These are phyloP conservation scores for Mallateleia sp. DNA, from an alignment of 2,888 invertebrate genomes.

Conservation along the genomic window DNA sequence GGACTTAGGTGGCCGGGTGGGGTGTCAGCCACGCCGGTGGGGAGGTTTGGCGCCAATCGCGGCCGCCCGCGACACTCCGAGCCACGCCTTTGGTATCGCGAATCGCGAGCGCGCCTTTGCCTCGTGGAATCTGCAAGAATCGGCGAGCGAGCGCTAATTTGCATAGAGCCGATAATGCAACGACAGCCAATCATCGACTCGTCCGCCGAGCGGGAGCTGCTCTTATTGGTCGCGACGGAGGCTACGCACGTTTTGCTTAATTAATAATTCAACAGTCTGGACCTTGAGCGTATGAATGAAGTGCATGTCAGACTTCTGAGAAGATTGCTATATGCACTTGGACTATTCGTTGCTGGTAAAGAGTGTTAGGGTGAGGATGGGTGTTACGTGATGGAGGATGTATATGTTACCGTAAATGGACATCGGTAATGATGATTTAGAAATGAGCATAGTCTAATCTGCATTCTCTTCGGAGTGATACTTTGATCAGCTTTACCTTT, in stretches of 20 bases:
- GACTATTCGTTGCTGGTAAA: too few relatives aligned
- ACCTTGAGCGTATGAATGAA: conserved; percentile 64
- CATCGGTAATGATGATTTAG: too few relatives aligned
- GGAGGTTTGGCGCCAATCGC: conserved; percentile 88
- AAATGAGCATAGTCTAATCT: too few relatives aligned
- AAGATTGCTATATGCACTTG: background rate
- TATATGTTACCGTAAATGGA: too few relatives aligned
- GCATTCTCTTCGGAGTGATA: too few relatives aligned
- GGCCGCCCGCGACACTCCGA: conserved; percentile 86
- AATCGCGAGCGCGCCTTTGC: conserved; percentile 82
- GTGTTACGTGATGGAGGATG: too few relatives aligned
- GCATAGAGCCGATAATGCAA: conserved; percentile 79
- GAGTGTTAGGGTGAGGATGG: too few relatives aligned
- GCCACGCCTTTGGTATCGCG: conserved; percentile 86
- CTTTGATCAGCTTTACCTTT: too few relatives aligned
- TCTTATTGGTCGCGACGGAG: conserved; percentile 50
- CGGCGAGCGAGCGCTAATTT: conserved; percentile 73
- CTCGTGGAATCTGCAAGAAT: conserved; percentile 78
- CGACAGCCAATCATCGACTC: conserved; percentile 75
- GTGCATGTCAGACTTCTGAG: conserved; percentile 2
- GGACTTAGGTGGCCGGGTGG: conserved; percentile 89
- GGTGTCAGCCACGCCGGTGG: conserved; percentile 87
- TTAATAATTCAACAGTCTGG: conserved; percentile 70
- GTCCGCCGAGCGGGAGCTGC: conserved; percentile 27
- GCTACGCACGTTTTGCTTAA: conserved; percentile 45